These are phyloP conservation scores for Monopterus albus DNA, from an alignment of 2,113 vertebrate genomes.

Conservation along the genomic window DNA sequence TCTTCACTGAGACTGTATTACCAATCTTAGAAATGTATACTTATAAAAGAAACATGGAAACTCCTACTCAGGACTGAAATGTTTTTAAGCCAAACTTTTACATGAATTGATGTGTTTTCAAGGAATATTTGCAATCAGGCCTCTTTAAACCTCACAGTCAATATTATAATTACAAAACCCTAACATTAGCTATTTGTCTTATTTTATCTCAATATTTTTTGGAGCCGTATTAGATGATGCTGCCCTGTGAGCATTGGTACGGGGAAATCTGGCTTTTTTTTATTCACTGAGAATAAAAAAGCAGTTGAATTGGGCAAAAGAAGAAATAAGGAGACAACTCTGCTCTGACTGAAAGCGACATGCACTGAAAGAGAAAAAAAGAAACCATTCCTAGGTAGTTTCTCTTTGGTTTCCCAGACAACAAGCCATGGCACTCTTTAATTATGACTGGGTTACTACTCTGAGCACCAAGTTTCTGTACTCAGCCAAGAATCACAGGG, in stretches of 20 bases:
- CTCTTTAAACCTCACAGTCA: too few species aligned
- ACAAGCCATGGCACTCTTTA: slow-evolving; percentile 70
- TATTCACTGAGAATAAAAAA: too few species aligned
- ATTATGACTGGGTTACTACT: slow-evolving; percentile 74
- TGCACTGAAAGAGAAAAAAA: slow-evolving; percentile 46
- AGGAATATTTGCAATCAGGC: too few species aligned
- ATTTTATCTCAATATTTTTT: neutral
- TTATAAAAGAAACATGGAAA: too few species aligned
- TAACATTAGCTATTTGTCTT: too few species aligned
- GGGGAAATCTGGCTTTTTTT: too few species aligned
- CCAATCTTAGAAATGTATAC: too few species aligned
- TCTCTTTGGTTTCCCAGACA: slow-evolving; percentile 80
- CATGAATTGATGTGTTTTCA: too few species aligned
- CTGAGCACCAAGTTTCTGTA: slow-evolving; percentile 58
- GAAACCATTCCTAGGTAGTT: slow-evolving; percentile 78
- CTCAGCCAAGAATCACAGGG: slow-evolving; percentile 45
- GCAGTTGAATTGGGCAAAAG: neutral
- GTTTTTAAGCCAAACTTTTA: neutral
- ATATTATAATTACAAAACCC: too few species aligned
- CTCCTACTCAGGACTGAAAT: too few species aligned
- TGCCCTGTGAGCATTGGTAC: neutral
- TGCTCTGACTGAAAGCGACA: slow-evolving; percentile 36
- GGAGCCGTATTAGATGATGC: neutral
- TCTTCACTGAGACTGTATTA: too few species aligned
- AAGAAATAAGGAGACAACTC: slow-evolving; percentile 18